These are phyloP conservation scores for Lucilia sericata DNA, from an alignment of 1,140 invertebrate species.

Conservation along the genomic window DNA sequence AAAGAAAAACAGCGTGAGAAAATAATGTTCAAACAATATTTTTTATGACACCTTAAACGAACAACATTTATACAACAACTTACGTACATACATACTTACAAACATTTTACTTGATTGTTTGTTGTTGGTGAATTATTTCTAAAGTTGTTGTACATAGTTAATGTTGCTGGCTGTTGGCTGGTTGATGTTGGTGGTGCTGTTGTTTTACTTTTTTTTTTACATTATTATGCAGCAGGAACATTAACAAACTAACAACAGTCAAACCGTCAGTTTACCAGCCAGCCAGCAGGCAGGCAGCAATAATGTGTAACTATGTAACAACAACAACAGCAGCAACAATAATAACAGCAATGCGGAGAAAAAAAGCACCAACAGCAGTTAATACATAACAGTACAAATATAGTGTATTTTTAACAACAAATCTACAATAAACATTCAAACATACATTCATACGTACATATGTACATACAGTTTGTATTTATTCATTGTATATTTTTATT, in stretches of 20 bases:
- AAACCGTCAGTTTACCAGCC: neutral
- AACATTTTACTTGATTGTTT: neutral
- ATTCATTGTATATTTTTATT: neutral
- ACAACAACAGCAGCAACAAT: constrained; percentile 8
- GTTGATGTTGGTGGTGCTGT: constrained; percentile 2
- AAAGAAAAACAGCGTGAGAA: constrained; percentile 22
- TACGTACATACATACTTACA: too few species aligned
- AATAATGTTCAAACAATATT: constrained; percentile 21
- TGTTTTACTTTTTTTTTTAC: neutral
- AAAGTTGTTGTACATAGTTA: neutral
- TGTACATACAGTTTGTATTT: too few species aligned
- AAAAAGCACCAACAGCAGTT: neutral
- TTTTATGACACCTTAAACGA: constrained; percentile 26
- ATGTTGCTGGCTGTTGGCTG: neutral
- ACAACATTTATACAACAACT: neutral
- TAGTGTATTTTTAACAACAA: neutral
- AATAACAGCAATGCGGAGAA: neutral
- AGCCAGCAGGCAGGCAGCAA: neutral
- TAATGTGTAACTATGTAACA: neutral
- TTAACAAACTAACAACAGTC: neutral
- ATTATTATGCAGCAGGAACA: neutral
- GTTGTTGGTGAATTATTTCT: neutral
- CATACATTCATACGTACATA: neutral
- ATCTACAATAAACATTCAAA: neutral
- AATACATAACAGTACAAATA: constrained; percentile 18